Conservation (phyloP, 2,113 vertebrate genomes). For the Nesogale talazaci region DNA sequence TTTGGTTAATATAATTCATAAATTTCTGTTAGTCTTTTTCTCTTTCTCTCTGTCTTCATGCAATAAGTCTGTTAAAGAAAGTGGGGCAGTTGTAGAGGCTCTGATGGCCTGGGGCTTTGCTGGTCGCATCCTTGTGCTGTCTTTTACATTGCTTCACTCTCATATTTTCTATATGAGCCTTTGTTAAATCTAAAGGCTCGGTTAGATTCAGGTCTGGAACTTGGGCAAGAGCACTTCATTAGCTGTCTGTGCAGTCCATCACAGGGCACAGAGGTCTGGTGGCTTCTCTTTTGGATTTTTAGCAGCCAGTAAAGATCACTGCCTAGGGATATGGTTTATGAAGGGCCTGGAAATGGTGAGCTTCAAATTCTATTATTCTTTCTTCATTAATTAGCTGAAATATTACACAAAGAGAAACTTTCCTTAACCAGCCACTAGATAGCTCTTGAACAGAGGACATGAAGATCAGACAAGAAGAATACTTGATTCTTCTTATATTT, state of each 20-base stretch:
- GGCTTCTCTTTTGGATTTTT: conserved; percentile 61
- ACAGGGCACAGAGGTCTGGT: background rate
- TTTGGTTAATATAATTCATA: background rate
- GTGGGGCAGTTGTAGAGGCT: background rate
- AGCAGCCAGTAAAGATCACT: conserved; percentile 12
- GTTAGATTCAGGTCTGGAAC: background rate
- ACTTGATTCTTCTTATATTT: conserved; percentile 43
- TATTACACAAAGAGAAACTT: background rate
- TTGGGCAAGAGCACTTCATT: conserved; percentile 17
- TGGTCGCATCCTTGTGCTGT: background rate
- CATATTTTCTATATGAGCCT: background rate
- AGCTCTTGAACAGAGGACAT: background rate
- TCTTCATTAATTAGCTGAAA: conserved; percentile 38
- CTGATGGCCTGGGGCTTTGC: background rate
- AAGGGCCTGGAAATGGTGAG: conserved; percentile 15
- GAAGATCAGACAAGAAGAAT: conserved; percentile 4
- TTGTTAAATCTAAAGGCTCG: background rate
- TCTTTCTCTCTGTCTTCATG: background rate
- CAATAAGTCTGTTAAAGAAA: background rate
- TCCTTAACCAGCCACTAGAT: background rate
- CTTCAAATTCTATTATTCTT: conserved; percentile 9
- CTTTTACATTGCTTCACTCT: background rate
- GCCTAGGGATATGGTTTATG: conserved; percentile 25
- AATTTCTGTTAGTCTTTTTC: background rate
- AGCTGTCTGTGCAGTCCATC: background rate